Evolutionary conservation across 1,140 invertebrate genomes (phyloP).

Genomic region (Penaeus japonicus): DNA sequence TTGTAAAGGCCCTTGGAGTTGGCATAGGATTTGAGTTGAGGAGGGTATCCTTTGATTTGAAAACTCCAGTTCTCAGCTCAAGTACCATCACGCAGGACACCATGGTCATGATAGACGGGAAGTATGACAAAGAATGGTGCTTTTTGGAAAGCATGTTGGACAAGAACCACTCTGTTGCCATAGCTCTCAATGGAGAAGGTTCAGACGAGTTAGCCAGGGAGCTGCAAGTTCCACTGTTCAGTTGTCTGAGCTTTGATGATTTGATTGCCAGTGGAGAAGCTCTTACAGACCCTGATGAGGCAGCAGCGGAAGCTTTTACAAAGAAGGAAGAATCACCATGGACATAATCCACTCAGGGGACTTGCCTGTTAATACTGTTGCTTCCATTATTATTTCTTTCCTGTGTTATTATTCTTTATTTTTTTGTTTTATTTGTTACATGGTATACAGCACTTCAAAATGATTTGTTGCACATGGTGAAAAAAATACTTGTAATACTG

Average conservation of each 20-base stretch:
- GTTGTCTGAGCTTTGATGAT: conserved; percentile 66
- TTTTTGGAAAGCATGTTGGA: conserved; percentile 91
- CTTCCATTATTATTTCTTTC: too few species aligned
- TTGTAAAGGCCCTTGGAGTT: conserved; percentile 87
- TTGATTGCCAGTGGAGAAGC: conserved; percentile 69
- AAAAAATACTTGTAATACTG: too few species aligned
- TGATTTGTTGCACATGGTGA: too few species aligned
- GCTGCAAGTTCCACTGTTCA: neutral
- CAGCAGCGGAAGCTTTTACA: conserved; percentile 69
- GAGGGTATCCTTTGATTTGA: conserved; percentile 78
- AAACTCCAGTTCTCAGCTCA: conserved; percentile 65
- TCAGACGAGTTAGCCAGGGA: neutral
- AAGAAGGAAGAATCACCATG: conserved; percentile 63
- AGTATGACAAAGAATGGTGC: conserved; percentile 73
- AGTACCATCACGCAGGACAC: conserved; percentile 73
- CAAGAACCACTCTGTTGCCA: conserved; percentile 79
- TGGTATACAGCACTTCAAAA: too few species aligned
- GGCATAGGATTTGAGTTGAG: conserved; percentile 82
- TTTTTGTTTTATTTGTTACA: too few species aligned
- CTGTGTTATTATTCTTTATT: too few species aligned
- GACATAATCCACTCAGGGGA: neutral
- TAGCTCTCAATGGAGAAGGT: conserved; percentile 68
- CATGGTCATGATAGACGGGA: conserved; percentile 72
- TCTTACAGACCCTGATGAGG: conserved; percentile 67
- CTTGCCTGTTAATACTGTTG: too few species aligned